Base-by-base conservation (phyloP, 2,888 invertebrate genomes). In the Hypselothyrea guttata region DNA sequence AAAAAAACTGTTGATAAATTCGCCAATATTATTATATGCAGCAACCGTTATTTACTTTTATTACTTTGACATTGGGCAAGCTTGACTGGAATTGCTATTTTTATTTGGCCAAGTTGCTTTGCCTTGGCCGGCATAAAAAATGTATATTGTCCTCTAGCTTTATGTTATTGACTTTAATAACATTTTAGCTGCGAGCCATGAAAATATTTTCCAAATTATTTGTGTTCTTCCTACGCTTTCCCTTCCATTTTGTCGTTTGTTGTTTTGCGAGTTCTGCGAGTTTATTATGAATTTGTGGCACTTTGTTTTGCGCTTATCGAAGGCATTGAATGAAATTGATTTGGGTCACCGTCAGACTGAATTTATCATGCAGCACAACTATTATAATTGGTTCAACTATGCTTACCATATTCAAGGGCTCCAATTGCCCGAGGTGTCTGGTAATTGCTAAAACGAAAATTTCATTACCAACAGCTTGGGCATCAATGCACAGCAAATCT, bases 131-230 rank as follows among this genome's bases (percentile, higher is more conserved):
- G 22, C 12, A 37, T 37, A 33, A 53, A 53, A 42, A 53, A 22
- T 22, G 22, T 22, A 63, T 58, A 64, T 55, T 75, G 70, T 61
- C 49, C 44, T 58, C 22, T 42, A 47, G 57, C 57, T 60, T 75
- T 62, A 62, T 78, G 75, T 56, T 73, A 71, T 76, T 66, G 71
- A 84, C 74, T 83, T 79, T 78, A 73, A 79, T 83, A 83, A 73
- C 56, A 84, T 71, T 76, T 76, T 77, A 58, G 78, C 78, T 66
- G 84, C 68, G 48, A 60, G 84, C 74, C 68, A 76, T 60, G 54
- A 56, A 64, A 58, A 76, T 65, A 79, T 76, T 73, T 76, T 63
- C 60, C 51, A 70, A 62, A 82, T 57, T 66, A 37, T 57, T 53
- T 52, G 5, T 60, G 48, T 69, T 45, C 55, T 51, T 38, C 38